Evolutionary conservation across 1,140 invertebrate species (phyloP).

Genomic region (Polypedilum pembai): DNA sequence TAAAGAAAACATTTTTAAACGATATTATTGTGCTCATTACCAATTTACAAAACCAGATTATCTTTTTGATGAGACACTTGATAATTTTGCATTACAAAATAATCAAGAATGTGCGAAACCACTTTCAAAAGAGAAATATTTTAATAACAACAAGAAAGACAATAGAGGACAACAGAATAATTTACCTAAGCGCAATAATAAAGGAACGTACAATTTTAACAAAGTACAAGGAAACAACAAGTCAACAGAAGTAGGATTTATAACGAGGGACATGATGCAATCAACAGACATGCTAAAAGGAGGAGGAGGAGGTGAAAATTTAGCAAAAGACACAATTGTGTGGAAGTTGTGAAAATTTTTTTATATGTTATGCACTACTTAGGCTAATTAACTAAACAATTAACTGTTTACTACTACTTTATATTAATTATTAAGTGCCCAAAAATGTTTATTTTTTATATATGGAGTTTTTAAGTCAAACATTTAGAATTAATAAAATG

Average conservation of each 20-base stretch:
- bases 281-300: neutral
- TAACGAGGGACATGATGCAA: neutral
- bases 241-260: neutral
- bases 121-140: neutral
- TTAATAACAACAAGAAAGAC: neutral
- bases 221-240: conserved; percentile 12
- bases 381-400: neutral
- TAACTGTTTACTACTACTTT: neutral
- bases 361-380: neutral
- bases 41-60: conserved; percentile 46
- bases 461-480: neutral
- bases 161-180: neutral
- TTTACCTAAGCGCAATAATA: neutral
- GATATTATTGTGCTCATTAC: conserved; percentile 63
- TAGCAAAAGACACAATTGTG: neutral
- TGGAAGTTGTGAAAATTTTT: neutral
- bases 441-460: conserved; percentile 14
- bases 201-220: neutral
- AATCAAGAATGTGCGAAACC: neutral
- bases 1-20: conserved; percentile 61
- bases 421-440: neutral
- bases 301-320: neutral
- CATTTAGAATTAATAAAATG: neutral
- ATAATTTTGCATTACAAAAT: neutral
- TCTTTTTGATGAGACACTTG: neutral